Base-by-base conservation (phyloP, 2,888 invertebrate genomes). In the Thecocarcelia acutangulata region DNA sequence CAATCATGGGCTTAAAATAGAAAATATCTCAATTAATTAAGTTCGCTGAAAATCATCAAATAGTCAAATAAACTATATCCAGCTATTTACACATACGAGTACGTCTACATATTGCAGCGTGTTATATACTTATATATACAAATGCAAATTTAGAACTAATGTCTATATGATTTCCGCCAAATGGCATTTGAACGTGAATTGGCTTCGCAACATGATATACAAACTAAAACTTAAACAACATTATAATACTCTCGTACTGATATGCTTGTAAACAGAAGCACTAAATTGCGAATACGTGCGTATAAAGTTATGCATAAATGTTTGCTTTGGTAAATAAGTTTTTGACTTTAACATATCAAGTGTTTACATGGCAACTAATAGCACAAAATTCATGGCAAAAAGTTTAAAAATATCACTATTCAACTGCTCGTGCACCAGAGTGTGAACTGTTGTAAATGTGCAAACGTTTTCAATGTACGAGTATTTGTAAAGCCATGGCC, bases 121-220 rank as follows among this genome's bases (percentile, higher is more conserved):
- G n/a, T n/a, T n/a, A n/a, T n/a, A n/a, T n/a, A n/a, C n/a, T n/a
- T n/a, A n/a, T n/a, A n/a, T n/a, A n/a, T n/a, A n/a, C n/a, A n/a
- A n/a, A 1, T 9, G 46, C 0, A 13, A 17, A 37, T 19, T 15
- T 12, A 40, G 13, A 21, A 37, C 21, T 24, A 8, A 37, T 58
- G 44, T 66, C n/a, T 59, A 54, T 12, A 52, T 37, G 66, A 78
- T 52, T 66, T 78, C 58, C 64, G 44, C 33, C 37, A 69, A 46
- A 66, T 52, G 52, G 64, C 66, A 72, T 59, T 64, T 64, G 70
- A 72, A 78, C 64, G 50, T 58, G 70, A 77, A 77, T 78, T 58
- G 78, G 52, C 64, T 66, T 56, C 58, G 19, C 56, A 52, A 59
- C 44, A 37, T 42, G 48, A 15, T 48, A 15, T 11, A 15, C 40